Base-by-base conservation (phyloP, 2,888 invertebrate species). In the Andrena chrysosceles region DNA sequence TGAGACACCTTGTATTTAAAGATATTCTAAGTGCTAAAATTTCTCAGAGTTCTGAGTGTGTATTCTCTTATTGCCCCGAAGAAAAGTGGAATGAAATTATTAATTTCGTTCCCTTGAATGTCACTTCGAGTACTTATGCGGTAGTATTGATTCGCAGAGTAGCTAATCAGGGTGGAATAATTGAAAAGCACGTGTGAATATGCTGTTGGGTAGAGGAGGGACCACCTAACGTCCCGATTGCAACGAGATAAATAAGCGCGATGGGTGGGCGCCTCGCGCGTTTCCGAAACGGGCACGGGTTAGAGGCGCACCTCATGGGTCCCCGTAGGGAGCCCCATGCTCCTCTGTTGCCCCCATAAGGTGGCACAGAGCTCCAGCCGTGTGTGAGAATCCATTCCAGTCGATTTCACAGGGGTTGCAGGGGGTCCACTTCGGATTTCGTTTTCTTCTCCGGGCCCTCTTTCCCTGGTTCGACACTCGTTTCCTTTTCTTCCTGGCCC, bases 371-470 rank as follows among this genome's bases (percentile, higher is more conserved):
- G 86, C 91, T 92, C 93, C 93, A 91, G 63, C 92, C 90, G 92
- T 88, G 93, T 93, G 93, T 92, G 93, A 93, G 93, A 93, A 93
- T 93, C 92, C 90, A 93, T 93, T 93, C 93, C 92, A 85, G 87
- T 85, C 90, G 91, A 93, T 91, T 93, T 93, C 93, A 93, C 93
- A 93, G 87, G 84, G 80, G 63, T 82, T 71, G 52, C 81, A 75
- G 83, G 83, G 86, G 85, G 81, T 52, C 77, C 33, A 66, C 67
- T 60, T 49, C 42, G 64, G 13, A 71, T 63, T 72, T 71, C 77
- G 62, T 76, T 66, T 75, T 75, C 79, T 68, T 77, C 62, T 13
- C 49, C 62, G 29, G 68, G 33, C 52, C 31, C 60, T 62, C 60
- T 78, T 60, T 59, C 56, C 49, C 31, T 8, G 52, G 16, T 16